Conservation (phyloP, 2,888 invertebrate species). For the Cephus sareptanus region DNA sequence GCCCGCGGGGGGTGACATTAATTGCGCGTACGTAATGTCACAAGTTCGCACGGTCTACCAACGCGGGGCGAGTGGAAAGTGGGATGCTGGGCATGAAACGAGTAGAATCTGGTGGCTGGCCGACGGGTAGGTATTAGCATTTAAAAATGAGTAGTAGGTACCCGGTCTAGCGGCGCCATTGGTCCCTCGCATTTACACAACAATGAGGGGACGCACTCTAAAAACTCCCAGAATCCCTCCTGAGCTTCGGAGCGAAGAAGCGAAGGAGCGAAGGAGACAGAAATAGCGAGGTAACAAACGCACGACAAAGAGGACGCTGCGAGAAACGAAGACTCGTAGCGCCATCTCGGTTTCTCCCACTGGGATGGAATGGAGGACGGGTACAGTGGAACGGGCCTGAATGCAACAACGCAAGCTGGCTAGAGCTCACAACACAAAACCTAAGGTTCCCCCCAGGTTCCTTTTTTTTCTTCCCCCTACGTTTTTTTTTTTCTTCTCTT, state of each 20-base stretch:
- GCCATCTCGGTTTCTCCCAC: constrained; percentile 46
- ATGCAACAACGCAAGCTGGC: constrained; percentile 38
- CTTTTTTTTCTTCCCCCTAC: constrained; percentile 12
- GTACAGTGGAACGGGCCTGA: constrained; percentile 34
- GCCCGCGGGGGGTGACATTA: background rate
- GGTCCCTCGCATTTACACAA: constrained; percentile 63
- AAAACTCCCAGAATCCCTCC: constrained; percentile 61
- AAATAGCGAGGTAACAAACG: constrained; percentile 43
- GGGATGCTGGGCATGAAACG: background rate
- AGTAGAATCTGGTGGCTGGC: background rate
- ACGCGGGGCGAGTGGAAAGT: background rate
- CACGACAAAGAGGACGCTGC: constrained; percentile 14
- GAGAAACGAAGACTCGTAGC: constrained; percentile 11
- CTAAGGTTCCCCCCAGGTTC: constrained; percentile 35
- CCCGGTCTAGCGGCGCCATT: constrained; percentile 62
- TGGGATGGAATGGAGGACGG: constrained; percentile 27
- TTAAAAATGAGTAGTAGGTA: constrained; percentile 55
- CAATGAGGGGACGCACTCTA: constrained; percentile 61
- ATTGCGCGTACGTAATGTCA: background rate
- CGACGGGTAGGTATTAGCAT: constrained; percentile 57
- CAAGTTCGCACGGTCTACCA: background rate
- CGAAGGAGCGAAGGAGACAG: constrained; percentile 33
- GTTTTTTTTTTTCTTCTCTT: constrained; percentile 33
- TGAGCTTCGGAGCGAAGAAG: constrained; percentile 42
- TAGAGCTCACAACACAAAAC: constrained; percentile 49